These are phyloP conservation scores for Mechanitis messenoides DNA, from an alignment of 2,888 invertebrate species.

Conservation along the genomic window DNA sequence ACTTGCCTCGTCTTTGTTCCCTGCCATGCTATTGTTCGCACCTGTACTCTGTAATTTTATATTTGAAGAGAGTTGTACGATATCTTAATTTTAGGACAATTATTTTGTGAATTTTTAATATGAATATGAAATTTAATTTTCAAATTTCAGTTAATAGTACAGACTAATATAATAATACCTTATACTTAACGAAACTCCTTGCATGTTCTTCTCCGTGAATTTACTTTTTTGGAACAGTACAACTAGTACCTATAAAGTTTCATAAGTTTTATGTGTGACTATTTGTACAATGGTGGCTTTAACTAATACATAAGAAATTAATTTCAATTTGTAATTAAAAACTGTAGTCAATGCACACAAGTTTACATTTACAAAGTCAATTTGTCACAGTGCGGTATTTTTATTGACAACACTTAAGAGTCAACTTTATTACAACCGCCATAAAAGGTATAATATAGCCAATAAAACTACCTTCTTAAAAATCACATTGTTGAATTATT, in stretches of 20 bases:
- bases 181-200: not conserved
- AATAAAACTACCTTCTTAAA: not conserved
- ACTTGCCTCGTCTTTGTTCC: too few relatives aligned
- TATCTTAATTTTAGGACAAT: constrained; percentile 1
- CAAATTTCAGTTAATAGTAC: too few relatives aligned
- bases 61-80: not conserved
- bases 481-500: not conserved
- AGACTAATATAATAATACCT: not conserved
- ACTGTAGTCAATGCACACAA: not conserved
- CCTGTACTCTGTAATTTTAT: constrained; percentile 8
- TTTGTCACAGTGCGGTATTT: constrained; percentile 21
- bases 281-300: too few relatives aligned
- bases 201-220: not conserved
- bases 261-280: too few relatives aligned
- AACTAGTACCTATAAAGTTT: too few relatives aligned
- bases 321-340: not conserved
- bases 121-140: not conserved
- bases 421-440: not conserved
- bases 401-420: not conserved
- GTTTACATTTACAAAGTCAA: constrained; percentile 12
- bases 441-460: not conserved
- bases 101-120: constrained; percentile 9
- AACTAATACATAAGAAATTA: not conserved
- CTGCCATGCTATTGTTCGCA: constrained; percentile 7
- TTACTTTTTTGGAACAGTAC: too few relatives aligned